Percentiles rank a stretch among this genome's conserved stretches.
phyloP scores from a whole-genome alignment of 2,113 vertebrate species.

The Caranx melampygus region DNA sequence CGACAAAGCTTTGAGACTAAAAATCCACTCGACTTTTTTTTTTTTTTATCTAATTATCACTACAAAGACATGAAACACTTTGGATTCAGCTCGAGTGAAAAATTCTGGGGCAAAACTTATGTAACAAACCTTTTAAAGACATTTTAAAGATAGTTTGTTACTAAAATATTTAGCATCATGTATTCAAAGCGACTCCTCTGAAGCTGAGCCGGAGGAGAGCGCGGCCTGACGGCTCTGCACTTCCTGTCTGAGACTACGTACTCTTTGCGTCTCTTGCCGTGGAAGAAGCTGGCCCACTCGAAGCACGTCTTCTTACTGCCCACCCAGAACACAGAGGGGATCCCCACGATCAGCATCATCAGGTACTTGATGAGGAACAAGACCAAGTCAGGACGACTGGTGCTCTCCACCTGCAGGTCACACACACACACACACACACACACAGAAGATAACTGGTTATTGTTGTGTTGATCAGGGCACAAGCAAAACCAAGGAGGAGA shows the following conservation, averaged over 20 bases:
- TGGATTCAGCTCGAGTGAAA: neutral
- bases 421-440: constrained; percentile 17
- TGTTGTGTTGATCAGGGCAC: neutral
- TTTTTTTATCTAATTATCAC: neutral
- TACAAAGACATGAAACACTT: neutral
- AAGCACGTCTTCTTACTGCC: constrained; percentile 99
- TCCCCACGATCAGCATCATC: constrained; percentile 96
- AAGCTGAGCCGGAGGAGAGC: no score
- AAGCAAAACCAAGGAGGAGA: neutral
- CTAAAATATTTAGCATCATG: no score
- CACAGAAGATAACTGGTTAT: neutral
- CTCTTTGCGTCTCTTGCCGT: constrained; percentile 95
- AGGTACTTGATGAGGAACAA: constrained; percentile 96
- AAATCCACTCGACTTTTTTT: neutral
- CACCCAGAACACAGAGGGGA: constrained; percentile 98
- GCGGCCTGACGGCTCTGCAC: no score
- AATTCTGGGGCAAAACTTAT: neutral
- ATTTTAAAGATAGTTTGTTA: no score
- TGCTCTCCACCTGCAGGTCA: constrained; percentile 86
- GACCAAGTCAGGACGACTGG: constrained; percentile 90
- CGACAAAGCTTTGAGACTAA: neutral
- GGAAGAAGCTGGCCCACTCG: constrained; percentile 98
- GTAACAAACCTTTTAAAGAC: no score
- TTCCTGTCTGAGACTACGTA: constrained; percentile 74
- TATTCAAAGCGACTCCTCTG: no score